Conservation (phyloP, 2,888 invertebrate species). For the Andrena minutula region DNA sequence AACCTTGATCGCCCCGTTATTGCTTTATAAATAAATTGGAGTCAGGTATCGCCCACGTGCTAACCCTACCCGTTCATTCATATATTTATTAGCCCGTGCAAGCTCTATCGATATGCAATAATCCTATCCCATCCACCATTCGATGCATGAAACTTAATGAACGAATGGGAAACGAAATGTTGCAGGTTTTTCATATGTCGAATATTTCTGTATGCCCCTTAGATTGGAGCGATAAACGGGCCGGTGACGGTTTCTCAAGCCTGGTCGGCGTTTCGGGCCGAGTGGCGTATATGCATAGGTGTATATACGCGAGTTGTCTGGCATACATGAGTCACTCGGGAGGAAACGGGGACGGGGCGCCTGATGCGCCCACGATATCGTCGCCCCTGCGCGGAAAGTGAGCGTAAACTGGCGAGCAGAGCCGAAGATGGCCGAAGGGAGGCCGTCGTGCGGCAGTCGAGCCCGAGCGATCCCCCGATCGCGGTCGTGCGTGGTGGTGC, state of each 20-base stretch:
- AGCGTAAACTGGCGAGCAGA: constrained; percentile 67
- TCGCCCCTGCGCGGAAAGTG: constrained; percentile 71
- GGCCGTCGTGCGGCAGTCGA: constrained; percentile 67
- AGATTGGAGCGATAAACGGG: constrained; percentile 39
- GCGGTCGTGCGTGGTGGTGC: constrained; percentile 70
- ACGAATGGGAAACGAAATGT: background rate
- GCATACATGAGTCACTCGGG: constrained; percentile 51
- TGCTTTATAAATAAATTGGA: constrained; percentile 29
- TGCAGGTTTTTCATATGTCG: constrained; percentile 1
- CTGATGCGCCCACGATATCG: constrained; percentile 35
- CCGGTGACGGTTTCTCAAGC: constrained; percentile 33
- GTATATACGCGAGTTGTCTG: constrained; percentile 27
- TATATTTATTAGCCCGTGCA: background rate
- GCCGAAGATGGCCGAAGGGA: constrained; percentile 64
- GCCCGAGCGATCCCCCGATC: constrained; percentile 72
- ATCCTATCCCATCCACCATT: background rate
- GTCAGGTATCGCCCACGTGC: background rate
- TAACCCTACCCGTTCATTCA: background rate
- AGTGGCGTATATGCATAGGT: constrained; percentile 11
- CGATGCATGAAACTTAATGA: background rate
- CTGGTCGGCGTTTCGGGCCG: constrained; percentile 9
- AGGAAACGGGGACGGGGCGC: constrained; percentile 54
- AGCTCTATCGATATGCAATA: background rate
- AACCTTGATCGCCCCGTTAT: constrained; percentile 15
- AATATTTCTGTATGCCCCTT: constrained; percentile 23